Percentiles rank a stretch among this genome's conserved stretches.
Conservation (phyloP, 2,888 invertebrate genomes). For the Horisme vitalbata region DNA sequence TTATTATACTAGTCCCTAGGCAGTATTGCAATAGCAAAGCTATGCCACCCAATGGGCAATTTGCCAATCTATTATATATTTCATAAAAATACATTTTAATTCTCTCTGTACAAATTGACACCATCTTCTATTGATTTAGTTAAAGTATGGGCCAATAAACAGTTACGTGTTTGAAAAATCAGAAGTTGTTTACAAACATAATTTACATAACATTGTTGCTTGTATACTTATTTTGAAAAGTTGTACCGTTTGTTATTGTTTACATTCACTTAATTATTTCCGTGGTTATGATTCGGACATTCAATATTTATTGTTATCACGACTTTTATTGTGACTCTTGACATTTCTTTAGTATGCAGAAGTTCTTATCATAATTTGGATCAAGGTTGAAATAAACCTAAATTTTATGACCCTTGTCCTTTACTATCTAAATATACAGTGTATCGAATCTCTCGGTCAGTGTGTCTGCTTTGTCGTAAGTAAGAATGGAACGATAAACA, state of each 20-base stretch:
- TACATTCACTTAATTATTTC: slow-evolving; percentile 33
- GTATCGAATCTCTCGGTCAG: slow-evolving; percentile 1
- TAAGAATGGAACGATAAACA: slow-evolving; percentile 21
- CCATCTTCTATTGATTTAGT: background rate
- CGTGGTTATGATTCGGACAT: slow-evolving; percentile 1
- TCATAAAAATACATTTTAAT: background rate
- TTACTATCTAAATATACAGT: background rate
- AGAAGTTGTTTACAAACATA: slow-evolving; percentile 20
- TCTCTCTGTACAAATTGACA: background rate
- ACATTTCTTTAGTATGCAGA: slow-evolving; percentile 5
- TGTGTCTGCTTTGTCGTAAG: slow-evolving; percentile 6
- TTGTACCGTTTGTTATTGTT: slow-evolving; percentile 39
- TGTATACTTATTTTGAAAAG: slow-evolving; percentile 28
- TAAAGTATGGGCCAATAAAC: slow-evolving; percentile 1
- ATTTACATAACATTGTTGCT: slow-evolving; percentile 17
- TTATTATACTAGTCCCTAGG: slow-evolving; percentile 1
- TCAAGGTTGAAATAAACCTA: slow-evolving; percentile 7
- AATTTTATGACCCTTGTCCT: slow-evolving; percentile 3
- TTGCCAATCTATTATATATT: slow-evolving; percentile 2
- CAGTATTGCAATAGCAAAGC: background rate
- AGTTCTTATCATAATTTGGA: slow-evolving; percentile 2
- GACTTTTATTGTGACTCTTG: slow-evolving; percentile 24
- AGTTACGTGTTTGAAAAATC: slow-evolving; percentile 15
- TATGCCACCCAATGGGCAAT: background rate
- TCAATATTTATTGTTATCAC: slow-evolving; percentile 3